Conservation (phyloP, 2,888 invertebrate species). For the Polyommatus iphigenia region DNA sequence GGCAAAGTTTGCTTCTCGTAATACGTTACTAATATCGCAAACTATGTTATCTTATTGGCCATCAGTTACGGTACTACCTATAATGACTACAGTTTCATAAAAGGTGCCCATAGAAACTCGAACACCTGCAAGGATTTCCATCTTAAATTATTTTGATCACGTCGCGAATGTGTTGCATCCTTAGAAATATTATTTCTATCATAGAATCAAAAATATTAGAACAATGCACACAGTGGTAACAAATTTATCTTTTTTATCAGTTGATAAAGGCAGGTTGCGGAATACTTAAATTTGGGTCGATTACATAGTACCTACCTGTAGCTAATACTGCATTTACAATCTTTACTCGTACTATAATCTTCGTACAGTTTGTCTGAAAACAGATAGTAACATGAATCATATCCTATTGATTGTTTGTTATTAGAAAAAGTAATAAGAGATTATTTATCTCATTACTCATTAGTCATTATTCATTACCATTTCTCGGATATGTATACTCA, state of each 20-base stretch:
- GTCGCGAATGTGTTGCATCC: not conserved
- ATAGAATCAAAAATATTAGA: slow-evolving; percentile 44
- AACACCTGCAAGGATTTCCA: slow-evolving; percentile 28
- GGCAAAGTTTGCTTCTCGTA: not conserved
- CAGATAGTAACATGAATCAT: slow-evolving; percentile 10
- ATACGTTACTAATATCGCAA: not conserved
- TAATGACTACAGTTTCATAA: not conserved
- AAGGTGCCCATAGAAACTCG: slow-evolving; percentile 10
- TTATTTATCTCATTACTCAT: not conserved
- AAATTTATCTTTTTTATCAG: slow-evolving; percentile 75
- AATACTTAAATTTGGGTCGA: slow-evolving; percentile 70
- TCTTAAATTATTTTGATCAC: slow-evolving; percentile 28
- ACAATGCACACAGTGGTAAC: slow-evolving; percentile 54
- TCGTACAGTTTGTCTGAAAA: slow-evolving; percentile 30
- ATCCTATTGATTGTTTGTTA: slow-evolving; percentile 1
- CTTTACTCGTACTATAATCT: slow-evolving; percentile 21
- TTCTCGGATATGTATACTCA: not conserved
- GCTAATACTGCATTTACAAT: slow-evolving; percentile 41
- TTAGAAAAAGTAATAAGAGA: not conserved
- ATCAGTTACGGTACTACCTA: not conserved
- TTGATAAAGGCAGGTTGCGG: slow-evolving; percentile 66
- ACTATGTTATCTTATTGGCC: not conserved
- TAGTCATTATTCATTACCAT: not conserved
- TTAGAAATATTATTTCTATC: slow-evolving; percentile 33
- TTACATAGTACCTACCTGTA: slow-evolving; percentile 49